Evolutionary conservation across 2,797 vertebrate species (phyloP), one percentile per base, ranked within the genome.

Genomic region (Microctenopoma stevenorrisi): DNA sequence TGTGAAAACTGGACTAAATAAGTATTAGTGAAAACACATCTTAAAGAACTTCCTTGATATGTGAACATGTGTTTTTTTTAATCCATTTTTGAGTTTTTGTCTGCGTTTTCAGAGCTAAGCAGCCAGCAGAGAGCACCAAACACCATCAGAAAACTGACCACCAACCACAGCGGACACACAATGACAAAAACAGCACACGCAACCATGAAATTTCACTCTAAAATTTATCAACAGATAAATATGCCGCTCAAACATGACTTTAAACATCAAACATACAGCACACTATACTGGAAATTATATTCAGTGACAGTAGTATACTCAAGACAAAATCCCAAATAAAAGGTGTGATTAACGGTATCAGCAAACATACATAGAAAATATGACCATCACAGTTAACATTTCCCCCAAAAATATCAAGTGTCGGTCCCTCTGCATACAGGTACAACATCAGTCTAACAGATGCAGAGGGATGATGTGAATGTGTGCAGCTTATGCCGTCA

Each of bases 281-380:
- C 85, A 90, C 88, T 92, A 91, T 91, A 92, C 91, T 91, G 90
- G 90, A 91, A 90, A 92, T 83, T 68, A 88, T 92, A 92, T 82
- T 94, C 91, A 91, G 91, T 94, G 92, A 94, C 94, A 95, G 94
- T 95, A 95, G 94, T 95, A 94, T 91, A 93, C 81, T 93, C 86
- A 79, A 82, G 88, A 90, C 84, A 86, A 90, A 85, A 85, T 69
- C 66, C 80, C 85, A 84, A 88, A 86, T 70, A 84, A 79, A 33
- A 48, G 68, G 66, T 71, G 91, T 89, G 92, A 93, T 74, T 88
- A 92, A 84, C 72, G 74, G 79, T 90, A 88, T 90, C 81, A 86
- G 84, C 83, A 88, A 88, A 85, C 78, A 88, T 57, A 81, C 81
- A 86, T 78, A 74, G 64, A 16, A 76, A 88, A 81, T 69, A 66